phyloP scores from a whole-genome alignment of 2,888 invertebrate species.

The Herminia tarsipennalis region DNA sequence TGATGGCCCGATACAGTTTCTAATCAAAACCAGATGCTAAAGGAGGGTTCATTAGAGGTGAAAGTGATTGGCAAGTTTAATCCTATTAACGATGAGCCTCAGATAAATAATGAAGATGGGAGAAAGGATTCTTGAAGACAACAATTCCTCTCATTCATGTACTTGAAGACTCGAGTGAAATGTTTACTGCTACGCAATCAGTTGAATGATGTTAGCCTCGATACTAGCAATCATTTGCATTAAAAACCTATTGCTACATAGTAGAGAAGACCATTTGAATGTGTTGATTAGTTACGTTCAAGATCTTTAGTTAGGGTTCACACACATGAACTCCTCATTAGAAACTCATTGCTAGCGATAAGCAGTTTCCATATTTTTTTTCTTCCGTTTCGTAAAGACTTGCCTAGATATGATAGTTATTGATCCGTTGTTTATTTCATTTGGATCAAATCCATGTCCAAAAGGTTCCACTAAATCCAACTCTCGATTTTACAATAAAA shows the following conservation, averaged over 20 bases:
- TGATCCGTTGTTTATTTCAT: too few relatives aligned
- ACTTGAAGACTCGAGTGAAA: not conserved
- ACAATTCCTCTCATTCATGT: conserved; percentile 11
- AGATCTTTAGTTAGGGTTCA: not conserved
- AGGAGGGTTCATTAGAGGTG: too few relatives aligned
- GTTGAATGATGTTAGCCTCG: conserved; percentile 14
- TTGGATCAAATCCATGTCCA: too few relatives aligned
- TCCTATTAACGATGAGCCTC: not conserved
- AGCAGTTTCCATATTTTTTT: too few relatives aligned
- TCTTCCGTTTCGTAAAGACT: too few relatives aligned
- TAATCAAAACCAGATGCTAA: too few relatives aligned
- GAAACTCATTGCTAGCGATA: too few relatives aligned
- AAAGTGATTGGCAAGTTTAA: conserved; percentile 7
- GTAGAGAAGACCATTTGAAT: conserved; percentile 7
- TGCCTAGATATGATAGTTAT: too few relatives aligned
- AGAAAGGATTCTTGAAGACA: conserved; percentile 4
- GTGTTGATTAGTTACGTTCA: conserved; percentile 1
- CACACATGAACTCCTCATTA: not conserved
- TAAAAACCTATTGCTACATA: conserved; percentile 9
- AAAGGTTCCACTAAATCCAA: too few relatives aligned
- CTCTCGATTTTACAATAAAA: too few relatives aligned
- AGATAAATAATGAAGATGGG: conserved; percentile 10
- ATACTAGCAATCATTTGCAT: conserved; percentile 9
- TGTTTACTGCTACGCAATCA: conserved; percentile 7
- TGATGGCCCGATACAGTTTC: too few relatives aligned